Evolutionary conservation across 2,113 vertebrate genomes (phyloP).

Genomic region (Nibea coibor): DNA sequence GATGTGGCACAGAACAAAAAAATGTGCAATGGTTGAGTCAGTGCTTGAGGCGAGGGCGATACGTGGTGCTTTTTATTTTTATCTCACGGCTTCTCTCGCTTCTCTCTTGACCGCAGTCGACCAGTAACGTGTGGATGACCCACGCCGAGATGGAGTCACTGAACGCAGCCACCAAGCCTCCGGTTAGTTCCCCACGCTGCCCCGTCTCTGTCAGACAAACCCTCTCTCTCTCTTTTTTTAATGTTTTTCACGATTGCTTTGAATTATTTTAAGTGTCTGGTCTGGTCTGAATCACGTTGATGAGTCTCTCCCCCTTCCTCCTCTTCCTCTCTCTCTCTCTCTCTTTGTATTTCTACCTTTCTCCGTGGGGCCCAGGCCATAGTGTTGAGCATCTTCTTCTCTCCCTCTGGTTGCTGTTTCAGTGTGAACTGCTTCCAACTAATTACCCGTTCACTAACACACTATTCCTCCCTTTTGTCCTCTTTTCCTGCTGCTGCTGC

Average conservation of each 20-base stretch:
- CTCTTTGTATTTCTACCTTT: slow-evolving; percentile 41
- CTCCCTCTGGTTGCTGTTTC: slow-evolving; percentile 78
- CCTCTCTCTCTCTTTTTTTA: background rate
- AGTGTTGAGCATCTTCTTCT: slow-evolving; percentile 81
- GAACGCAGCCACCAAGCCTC: slow-evolving; percentile 90
- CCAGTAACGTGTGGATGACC: slow-evolving; percentile 97
- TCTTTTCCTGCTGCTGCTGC: slow-evolving; percentile 68
- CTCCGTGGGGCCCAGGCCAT: slow-evolving; percentile 76
- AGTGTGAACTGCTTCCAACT: slow-evolving; percentile 84
- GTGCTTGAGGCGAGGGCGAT: background rate
- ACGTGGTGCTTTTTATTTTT: background rate
- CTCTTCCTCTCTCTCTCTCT: slow-evolving; percentile 59
- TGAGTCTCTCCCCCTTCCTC: slow-evolving; percentile 67
- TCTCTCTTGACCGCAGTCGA: slow-evolving; percentile 83
- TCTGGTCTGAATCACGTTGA: slow-evolving; percentile 74
- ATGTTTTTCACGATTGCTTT: slow-evolving; percentile 31
- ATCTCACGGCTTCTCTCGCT: background rate
- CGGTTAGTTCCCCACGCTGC: slow-evolving; percentile 83
- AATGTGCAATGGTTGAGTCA: slow-evolving; percentile 4
- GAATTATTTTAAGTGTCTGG: slow-evolving; percentile 31
- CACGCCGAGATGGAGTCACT: slow-evolving; percentile 95
- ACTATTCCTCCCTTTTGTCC: slow-evolving; percentile 83
- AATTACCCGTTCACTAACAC: slow-evolving; percentile 87
- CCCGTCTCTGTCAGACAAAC: background rate
- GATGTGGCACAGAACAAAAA: background rate